Evolutionary conservation across 2,797 vertebrate genomes (phyloP).

Genomic region (Acanthurus tractus): DNA sequence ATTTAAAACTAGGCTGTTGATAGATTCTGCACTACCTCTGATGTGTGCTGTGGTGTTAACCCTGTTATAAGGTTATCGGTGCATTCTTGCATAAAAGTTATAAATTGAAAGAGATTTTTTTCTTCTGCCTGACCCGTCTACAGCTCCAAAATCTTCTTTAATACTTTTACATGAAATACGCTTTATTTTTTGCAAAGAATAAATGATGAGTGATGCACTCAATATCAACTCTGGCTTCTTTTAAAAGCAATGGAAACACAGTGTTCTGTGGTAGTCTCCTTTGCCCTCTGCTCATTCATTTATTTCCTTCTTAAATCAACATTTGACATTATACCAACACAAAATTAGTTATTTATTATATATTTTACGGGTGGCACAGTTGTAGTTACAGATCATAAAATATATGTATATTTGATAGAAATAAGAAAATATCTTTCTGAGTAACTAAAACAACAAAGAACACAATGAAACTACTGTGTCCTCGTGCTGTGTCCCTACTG

Average conservation of each 20-base stretch:
- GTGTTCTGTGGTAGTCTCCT: not conserved
- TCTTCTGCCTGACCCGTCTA: conserved; percentile 2
- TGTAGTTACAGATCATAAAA: not conserved
- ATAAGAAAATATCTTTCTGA: conserved; percentile 11
- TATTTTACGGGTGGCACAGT: not conserved
- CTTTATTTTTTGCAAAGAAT: conserved; percentile 34
- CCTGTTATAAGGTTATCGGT: conserved; percentile 2
- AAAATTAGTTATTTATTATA: not conserved
- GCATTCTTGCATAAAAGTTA: conserved; percentile 26
- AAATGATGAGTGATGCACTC: conserved; percentile 26
- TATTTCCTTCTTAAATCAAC: conserved; percentile 34
- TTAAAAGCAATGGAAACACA: conserved; percentile 19
- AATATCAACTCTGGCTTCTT: conserved; percentile 25
- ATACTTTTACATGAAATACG: conserved; percentile 33
- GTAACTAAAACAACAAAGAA: conserved; percentile 25
- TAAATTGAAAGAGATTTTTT: conserved; percentile 19
- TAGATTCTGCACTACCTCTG: not conserved
- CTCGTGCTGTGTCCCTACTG: too few relatives aligned
- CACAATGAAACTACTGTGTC: not conserved
- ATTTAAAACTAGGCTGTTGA: conserved; percentile 24
- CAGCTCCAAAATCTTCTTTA: not conserved
- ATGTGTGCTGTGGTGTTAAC: conserved; percentile 15
- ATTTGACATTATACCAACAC: conserved; percentile 14
- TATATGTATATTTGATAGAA: conserved; percentile 8
- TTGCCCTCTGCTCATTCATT: conserved; percentile 16